A percentile compares a stretch with the other conserved stretches of the same genome.
Evolutionary conservation across 1,140 invertebrate species (phyloP).

Genomic region (Drosophila obscura): DNA sequence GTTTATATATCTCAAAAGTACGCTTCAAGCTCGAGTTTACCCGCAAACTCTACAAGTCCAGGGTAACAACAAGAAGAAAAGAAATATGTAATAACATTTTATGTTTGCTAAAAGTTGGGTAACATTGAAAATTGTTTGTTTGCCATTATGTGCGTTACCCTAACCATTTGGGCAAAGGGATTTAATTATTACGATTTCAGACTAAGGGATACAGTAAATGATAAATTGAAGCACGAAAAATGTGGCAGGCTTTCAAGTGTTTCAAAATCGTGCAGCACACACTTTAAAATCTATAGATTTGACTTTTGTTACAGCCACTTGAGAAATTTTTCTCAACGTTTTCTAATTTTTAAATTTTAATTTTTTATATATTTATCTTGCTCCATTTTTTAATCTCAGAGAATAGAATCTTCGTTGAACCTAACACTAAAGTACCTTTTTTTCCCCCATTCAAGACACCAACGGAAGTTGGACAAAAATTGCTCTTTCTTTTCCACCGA

Average conservation of each 20-base stretch:
- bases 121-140: conserved; percentile 1
- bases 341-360: too few species aligned
- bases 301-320: too few species aligned
- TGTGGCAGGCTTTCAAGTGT: too few species aligned
- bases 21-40: too few species aligned
- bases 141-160: conserved; percentile 1
- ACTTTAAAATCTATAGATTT: too few species aligned
- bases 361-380: too few species aligned
- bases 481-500: conserved; percentile 41
- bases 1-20: too few species aligned
- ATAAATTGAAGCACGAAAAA: too few species aligned
- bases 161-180: not conserved
- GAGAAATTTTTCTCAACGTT: too few species aligned
- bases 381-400: too few species aligned
- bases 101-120: conserved; percentile 8
- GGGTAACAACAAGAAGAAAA: not conserved
- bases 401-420: conserved; percentile 8
- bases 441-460: conserved; percentile 20
- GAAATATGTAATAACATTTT: conserved; percentile 6
- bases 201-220: not conserved
- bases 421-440: not conserved
- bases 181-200: conserved; percentile 16
- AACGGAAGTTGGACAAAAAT: conserved; percentile 57
- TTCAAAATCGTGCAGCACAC: too few species aligned
- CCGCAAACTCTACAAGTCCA: too few species aligned